Evolutionary conservation across 64 coral and sea anemone genomes (phyloP).

Genomic region (Stichodactyla mertensii): DNA sequence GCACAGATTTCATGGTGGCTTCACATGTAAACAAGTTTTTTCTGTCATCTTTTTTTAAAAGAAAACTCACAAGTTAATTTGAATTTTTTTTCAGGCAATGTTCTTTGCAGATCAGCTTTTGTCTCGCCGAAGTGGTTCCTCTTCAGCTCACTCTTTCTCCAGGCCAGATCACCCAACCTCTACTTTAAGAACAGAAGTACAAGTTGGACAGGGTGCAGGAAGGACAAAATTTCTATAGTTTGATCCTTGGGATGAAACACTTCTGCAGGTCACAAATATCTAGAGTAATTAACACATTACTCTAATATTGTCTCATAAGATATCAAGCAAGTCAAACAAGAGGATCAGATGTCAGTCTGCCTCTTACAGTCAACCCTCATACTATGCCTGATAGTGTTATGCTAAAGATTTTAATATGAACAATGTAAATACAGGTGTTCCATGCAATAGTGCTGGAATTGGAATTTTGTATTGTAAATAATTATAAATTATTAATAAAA

Average conservation of each 20-base stretch:
- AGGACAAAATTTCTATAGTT: not conserved
- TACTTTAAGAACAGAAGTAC: conserved; percentile 71
- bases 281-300: not conserved
- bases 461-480: not conserved
- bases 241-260: not conserved
- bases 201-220: conserved; percentile 39
- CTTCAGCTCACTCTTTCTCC: conserved; percentile 47
- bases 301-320: too few species aligned
- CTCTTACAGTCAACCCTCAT: too few species aligned
- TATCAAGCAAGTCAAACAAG: too few species aligned
- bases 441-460: not conserved
- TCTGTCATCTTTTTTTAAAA: too few species aligned
- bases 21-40: too few species aligned
- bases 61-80: not conserved
- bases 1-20: too few species aligned
- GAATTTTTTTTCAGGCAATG: conserved; percentile 62
- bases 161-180: conserved; percentile 32
- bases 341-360: too few species aligned
- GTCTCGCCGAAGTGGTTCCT: conserved; percentile 48
- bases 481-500: not conserved
- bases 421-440: not conserved
- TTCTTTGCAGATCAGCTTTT: conserved; percentile 90
- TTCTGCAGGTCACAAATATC: not conserved
- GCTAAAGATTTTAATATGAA: not conserved
- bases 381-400: not conserved